Percentiles rank a stretch among this genome's conserved stretches.
These are phyloP conservation scores for Phalanger gymnotis DNA, from an alignment of 2,797 vertebrate genomes.

Conservation along the genomic window DNA sequence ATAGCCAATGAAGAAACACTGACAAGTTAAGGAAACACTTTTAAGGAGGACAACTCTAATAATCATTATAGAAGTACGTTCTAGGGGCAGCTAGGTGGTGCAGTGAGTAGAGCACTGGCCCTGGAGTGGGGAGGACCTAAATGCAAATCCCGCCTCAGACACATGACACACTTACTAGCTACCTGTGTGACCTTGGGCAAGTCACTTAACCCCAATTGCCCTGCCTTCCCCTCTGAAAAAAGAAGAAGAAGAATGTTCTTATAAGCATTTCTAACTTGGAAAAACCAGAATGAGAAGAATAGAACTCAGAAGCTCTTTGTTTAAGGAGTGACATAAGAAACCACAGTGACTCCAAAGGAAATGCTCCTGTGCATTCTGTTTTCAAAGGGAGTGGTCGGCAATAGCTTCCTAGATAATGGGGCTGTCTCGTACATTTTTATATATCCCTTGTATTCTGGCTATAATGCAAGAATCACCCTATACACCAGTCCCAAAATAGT, in stretches of 20 bases:
- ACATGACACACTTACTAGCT: too few species aligned
- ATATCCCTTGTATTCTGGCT: background rate
- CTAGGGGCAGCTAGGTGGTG: too few species aligned
- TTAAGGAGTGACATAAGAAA: conserved; percentile 9
- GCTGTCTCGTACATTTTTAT: background rate
- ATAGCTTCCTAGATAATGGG: background rate
- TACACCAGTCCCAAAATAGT: background rate
- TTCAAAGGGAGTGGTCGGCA: background rate
- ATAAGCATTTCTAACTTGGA: background rate
- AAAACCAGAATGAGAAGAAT: conserved; percentile 3
- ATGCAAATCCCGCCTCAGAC: too few species aligned
- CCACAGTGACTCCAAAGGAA: conserved; percentile 23
- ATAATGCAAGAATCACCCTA: conserved; percentile 23
- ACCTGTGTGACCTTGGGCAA: too few species aligned
- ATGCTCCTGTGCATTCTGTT: background rate
- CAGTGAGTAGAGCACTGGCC: too few species aligned
- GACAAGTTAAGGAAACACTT: conserved; percentile 34
- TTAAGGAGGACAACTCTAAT: background rate
- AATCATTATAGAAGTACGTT: background rate
- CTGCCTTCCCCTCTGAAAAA: too few species aligned
- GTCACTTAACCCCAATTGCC: too few species aligned
- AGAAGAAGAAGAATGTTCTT: too few species aligned
- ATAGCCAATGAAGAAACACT: background rate
- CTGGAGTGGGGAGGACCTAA: too few species aligned
- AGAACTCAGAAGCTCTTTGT: background rate